Conservation (phyloP, 2,797 vertebrate species). For the Odontamblyopus rebecca region DNA sequence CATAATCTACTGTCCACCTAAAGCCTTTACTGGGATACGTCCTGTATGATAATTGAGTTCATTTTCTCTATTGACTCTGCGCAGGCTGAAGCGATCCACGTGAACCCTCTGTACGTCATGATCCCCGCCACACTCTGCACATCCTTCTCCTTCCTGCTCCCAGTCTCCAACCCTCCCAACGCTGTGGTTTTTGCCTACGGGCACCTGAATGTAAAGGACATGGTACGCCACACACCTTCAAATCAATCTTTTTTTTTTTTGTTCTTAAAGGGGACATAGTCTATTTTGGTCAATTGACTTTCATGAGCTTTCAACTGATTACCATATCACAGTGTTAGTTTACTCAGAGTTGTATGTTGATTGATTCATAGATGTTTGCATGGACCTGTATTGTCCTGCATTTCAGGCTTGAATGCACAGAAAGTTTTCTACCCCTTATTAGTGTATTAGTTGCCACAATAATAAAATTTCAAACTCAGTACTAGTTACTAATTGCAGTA, state of each 20-base stretch:
- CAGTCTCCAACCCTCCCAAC: slow-evolving; percentile 89
- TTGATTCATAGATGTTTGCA: no score
- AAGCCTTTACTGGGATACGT: not conserved
- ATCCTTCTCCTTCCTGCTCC: slow-evolving; percentile 91
- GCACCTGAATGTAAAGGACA: slow-evolving; percentile 84
- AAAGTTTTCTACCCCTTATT: no score
- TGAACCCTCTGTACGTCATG: slow-evolving; percentile 90
- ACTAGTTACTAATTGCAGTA: no score
- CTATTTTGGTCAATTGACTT: no score
- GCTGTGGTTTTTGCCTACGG: slow-evolving; percentile 91
- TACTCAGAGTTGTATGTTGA: no score
- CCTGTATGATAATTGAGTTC: not conserved
- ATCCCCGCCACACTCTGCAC: slow-evolving; percentile 89
- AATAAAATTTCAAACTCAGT: no score
- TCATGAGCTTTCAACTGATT: no score
- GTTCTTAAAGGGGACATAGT: no score
- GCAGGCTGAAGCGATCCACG: slow-evolving; percentile 87
- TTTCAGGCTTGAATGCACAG: no score
- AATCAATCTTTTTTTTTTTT: not conserved
- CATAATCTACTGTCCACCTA: not conserved
- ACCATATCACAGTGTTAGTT: no score
- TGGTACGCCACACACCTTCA: slow-evolving; percentile 71
- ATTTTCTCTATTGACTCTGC: not conserved
- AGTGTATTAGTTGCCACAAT: no score
- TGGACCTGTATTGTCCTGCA: no score